A percentile compares a stretch with the other conserved stretches of the same genome.
Conservation (phyloP, 2,797 vertebrate species). For the Sternarchorhynchus goeldii region DNA sequence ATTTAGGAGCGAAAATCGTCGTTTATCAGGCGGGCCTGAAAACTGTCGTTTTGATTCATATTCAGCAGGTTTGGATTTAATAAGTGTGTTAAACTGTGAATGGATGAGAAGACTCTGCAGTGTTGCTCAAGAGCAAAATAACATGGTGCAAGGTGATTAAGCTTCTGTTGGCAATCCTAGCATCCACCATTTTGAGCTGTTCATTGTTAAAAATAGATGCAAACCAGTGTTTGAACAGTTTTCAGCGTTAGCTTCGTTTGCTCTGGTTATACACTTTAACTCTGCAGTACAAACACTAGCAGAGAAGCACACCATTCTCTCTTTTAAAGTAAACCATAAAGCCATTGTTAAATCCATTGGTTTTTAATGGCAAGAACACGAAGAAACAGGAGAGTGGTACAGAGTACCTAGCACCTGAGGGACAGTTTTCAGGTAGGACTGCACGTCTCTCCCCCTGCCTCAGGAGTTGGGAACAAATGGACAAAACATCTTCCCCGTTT, state of each 20-base stretch:
- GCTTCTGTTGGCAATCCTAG: not conserved
- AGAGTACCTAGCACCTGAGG: conserved; percentile 15
- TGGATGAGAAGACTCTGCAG: not conserved
- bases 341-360: not conserved
- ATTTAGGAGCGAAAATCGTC: too few relatives aligned
- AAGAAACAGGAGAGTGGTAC: conserved; percentile 1
- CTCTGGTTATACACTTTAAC: not conserved
- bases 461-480: conserved; percentile 24
- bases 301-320: not conserved
- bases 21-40: not conserved
- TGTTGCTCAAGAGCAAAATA: not conserved
- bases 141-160: not conserved
- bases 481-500: conserved; percentile 32
- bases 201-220: not conserved
- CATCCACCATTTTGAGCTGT: not conserved
- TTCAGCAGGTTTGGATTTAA: too few relatives aligned
- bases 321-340: not conserved
- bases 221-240: not conserved
- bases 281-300: not conserved
- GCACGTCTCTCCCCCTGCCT: conserved; percentile 18
- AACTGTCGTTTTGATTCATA: not conserved
- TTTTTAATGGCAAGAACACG: conserved; percentile 16
- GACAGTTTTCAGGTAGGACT: conserved; percentile 28
- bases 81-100: not conserved
- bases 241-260: too few relatives aligned